Conservation (phyloP, 2,113 vertebrate genomes). For the Zonotrichia leucophrys region DNA sequence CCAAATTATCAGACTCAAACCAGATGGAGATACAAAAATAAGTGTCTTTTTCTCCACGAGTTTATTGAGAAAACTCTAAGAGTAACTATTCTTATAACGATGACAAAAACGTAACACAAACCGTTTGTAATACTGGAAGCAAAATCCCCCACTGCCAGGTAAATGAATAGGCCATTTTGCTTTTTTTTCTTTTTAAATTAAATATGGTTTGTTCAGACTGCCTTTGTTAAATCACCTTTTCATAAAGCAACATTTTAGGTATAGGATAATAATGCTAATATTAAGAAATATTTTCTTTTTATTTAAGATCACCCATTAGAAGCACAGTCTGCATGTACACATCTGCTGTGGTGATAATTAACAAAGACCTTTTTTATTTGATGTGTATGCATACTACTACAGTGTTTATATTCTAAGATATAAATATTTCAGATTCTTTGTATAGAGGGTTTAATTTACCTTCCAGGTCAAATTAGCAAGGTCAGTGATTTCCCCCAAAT, state of each 20-base stretch:
- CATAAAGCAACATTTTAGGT: neutral
- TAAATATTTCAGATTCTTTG: neutral
- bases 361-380: neutral
- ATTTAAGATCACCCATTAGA: neutral
- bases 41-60: neutral
- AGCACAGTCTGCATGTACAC: accelerated
- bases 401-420: neutral
- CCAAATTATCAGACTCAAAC: neutral
- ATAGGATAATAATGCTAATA: neutral
- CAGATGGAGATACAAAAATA: neutral
- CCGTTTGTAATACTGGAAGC: neutral
- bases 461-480: neutral
- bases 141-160: neutral
- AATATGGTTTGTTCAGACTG: neutral
- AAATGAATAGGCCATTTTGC: neutral
- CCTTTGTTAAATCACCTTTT: neutral
- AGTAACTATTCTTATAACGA: neutral
- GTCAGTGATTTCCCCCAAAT: neutral
- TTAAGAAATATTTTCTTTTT: neutral
- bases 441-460: neutral
- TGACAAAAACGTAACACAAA: neutral
- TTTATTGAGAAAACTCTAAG: neutral
- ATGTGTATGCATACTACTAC: neutral
- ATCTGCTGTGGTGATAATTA: neutral
- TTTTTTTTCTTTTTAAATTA: neutral